Conservation (phyloP, 2,113 vertebrate genomes). For the Pteruthius melanotis region DNA sequence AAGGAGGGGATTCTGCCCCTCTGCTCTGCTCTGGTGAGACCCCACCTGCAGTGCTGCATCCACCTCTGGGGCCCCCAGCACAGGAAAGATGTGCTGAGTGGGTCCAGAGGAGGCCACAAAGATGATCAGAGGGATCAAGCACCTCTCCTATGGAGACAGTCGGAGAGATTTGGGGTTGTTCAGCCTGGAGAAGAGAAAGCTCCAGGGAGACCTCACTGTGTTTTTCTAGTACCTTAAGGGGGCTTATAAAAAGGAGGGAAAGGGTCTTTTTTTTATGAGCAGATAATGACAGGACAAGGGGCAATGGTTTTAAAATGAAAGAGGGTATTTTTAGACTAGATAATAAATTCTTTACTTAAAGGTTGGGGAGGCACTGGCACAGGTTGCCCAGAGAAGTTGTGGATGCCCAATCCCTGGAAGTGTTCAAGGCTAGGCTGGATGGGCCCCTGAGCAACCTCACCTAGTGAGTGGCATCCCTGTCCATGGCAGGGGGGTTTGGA, state of each 20-base stretch:
- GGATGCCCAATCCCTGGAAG: not conserved
- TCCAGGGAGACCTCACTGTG: not conserved
- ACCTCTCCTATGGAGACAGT: not conserved
- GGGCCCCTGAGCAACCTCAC: not conserved
- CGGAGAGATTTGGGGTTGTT: not conserved
- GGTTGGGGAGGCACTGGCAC: not conserved
- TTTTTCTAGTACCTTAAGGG: not conserved
- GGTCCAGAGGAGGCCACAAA: not conserved
- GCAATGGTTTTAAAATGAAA: not conserved
- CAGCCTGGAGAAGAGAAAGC: not conserved
- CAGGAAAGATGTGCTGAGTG: not conserved
- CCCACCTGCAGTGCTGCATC: not conserved
- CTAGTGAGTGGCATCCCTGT: not conserved
- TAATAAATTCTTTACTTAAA: not conserved
- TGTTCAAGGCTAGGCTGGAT: not conserved
- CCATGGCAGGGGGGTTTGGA: not conserved
- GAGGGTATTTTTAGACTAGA: not conserved
- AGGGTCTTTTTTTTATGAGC: not conserved
- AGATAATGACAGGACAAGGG: not conserved
- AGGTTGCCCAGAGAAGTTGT: not conserved
- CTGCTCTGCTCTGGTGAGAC: not conserved
- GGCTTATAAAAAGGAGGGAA: not conserved
- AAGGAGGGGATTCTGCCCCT: not conserved
- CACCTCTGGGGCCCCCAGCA: not conserved
- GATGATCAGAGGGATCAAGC: not conserved